Evolutionary conservation across 2,113 vertebrate species (phyloP).

Genomic region (Ciconia maguari): DNA sequence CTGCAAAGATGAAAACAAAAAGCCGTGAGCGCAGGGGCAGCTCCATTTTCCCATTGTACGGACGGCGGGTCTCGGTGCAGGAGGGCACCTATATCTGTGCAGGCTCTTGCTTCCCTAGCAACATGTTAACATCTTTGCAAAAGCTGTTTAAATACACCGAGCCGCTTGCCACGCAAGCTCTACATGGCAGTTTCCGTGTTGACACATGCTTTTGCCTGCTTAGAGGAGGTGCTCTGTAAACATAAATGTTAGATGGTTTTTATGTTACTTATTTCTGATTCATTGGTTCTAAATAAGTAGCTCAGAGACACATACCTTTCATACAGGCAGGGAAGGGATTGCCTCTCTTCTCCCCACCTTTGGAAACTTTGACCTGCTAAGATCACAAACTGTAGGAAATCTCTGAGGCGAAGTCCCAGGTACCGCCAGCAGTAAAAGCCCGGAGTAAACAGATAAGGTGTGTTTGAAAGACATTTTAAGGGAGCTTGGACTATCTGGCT

Average conservation of each 20-base stretch:
- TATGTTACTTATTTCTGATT: conserved; percentile 19
- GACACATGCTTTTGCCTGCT: conserved; percentile 53
- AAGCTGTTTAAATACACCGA: background rate
- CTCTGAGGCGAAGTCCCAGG: conserved; percentile 23
- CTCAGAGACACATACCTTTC: conserved; percentile 26
- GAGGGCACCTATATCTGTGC: background rate
- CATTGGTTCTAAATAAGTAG: conserved; percentile 35
- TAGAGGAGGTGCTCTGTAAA: conserved; percentile 24
- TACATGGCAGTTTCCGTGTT: conserved; percentile 13
- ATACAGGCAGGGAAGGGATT: background rate
- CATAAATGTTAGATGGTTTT: background rate
- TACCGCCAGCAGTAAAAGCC: background rate
- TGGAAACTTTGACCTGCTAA: conserved; percentile 47
- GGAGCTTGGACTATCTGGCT: background rate
- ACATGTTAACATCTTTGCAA: conserved; percentile 53
- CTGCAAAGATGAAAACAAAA: background rate
- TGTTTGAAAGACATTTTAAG: background rate
- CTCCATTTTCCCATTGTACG: background rate
- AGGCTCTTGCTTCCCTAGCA: conserved; percentile 57
- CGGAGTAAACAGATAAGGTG: background rate
- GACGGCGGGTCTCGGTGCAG: background rate
- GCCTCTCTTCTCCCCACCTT: background rate
- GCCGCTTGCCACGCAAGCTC: conserved; percentile 41
- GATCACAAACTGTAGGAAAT: conserved; percentile 39
- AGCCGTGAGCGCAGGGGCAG: background rate